Base-by-base conservation (phyloP, 2,888 invertebrate species). In the Erannis defoliaria region DNA sequence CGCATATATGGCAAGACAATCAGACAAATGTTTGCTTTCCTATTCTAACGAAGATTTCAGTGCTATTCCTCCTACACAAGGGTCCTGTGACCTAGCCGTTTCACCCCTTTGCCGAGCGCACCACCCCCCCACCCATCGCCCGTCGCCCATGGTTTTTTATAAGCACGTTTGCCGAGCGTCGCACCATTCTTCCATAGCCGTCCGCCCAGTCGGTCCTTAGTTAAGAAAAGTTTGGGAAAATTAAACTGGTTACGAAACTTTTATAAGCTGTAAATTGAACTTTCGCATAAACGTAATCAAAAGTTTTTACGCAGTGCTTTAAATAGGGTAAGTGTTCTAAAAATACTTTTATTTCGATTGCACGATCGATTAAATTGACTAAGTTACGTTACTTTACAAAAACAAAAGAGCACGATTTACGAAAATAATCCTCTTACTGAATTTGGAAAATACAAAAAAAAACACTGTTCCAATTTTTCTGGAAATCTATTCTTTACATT, bases 91-190 rank as follows among this genome's bases (percentile, higher is more conserved):
- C n/a, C 37, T 37, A 26, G 18, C 26, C 14, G 19, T 16, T 43
- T 42, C 46, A 43, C 66, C 64, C 66, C 60, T 48, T 40, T 26
- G 16, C 10, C 35, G 33, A 31, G 51, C 50, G 57, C 49, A 62
- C 5, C 6, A 26, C 66, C 66, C 68, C 60, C 74, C 78, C 78
- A 71, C 77, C 73, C 59, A 65, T 75, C 81, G 64, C 79, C 84
- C 83, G 79, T 55, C 51, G 1, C 23, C 75, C 71, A 69, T 70
- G 61, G 70, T 70, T 73, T 63, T 16, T 56, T 70, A 40, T 68
- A 70, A 65, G 64, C 67, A 65, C 54, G n/a, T n/a, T 65, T 62
- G 61, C 55, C 58, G 45, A 59, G 63, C 59, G 64, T 18, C 19
- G 42, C 48, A 68, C 66, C 80, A 85, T 75, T 83, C 67, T 60